A percentile compares a stretch with the other conserved stretches of the same genome.
These are phyloP conservation scores for Diadromus collaris DNA, from an alignment of 2,888 invertebrate species.

Conservation along the genomic window DNA sequence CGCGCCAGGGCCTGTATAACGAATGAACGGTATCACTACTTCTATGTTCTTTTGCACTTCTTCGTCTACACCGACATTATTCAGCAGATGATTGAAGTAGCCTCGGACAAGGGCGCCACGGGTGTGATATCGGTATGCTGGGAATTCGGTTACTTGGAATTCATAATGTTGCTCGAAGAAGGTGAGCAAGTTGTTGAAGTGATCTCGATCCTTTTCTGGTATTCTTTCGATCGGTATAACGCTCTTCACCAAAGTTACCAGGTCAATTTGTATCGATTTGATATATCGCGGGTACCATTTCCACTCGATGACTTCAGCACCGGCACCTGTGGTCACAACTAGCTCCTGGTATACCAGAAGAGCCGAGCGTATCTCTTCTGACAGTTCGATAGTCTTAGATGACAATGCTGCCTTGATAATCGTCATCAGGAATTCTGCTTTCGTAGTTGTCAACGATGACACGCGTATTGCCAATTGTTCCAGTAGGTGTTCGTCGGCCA, in stretches of 20 bases:
- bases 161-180: constrained; percentile 58
- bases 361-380: constrained; percentile 18
- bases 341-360: constrained; percentile 55
- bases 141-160: constrained; percentile 58
- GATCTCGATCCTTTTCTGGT: constrained; percentile 48
- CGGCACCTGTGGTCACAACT: constrained; percentile 37
- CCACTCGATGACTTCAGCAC: constrained; percentile 47
- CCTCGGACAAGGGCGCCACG: constrained; percentile 59
- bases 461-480: constrained; percentile 43
- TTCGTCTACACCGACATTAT: constrained; percentile 30
- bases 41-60: constrained; percentile 41
- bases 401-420: constrained; percentile 57
- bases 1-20: constrained; percentile 41
- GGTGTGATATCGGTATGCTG: constrained; percentile 55
- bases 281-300: constrained; percentile 31
- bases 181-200: constrained; percentile 61
- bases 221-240: constrained; percentile 51
- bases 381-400: constrained; percentile 14
- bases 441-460: constrained; percentile 48
- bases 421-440: constrained; percentile 50
- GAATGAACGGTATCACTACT: constrained; percentile 43
- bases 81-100: constrained; percentile 51
- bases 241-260: constrained; percentile 17
- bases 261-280: not conserved
- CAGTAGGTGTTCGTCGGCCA: constrained; percentile 50